A percentile compares a stretch with the other conserved stretches of the same genome.
These are phyloP conservation scores for Phaethon lepturus DNA, from an alignment of 2,113 vertebrate genomes.

Conservation along the genomic window DNA sequence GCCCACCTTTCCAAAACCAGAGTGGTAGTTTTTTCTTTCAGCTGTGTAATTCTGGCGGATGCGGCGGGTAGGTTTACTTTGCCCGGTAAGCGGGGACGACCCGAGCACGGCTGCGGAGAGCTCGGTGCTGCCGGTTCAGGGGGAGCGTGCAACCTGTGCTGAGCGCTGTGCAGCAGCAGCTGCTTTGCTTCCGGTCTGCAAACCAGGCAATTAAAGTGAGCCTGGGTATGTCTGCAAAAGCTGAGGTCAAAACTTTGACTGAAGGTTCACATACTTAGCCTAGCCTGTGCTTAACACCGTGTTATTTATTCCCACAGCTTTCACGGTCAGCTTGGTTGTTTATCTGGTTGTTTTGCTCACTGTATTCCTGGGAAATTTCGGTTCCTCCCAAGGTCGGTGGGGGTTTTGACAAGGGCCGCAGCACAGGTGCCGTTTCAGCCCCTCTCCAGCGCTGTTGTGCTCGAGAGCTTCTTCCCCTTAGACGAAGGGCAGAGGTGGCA, in stretches of 20 bases:
- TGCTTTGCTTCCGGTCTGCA: background rate
- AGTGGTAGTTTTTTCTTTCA: background rate
- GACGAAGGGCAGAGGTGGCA: background rate
- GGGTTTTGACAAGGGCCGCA: background rate
- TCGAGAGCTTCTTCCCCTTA: background rate
- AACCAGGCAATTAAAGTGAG: background rate
- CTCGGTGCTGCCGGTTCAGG: accelerated
- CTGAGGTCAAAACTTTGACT: conserved; percentile 54
- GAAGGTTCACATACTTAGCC: conserved; percentile 48
- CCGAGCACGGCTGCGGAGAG: background rate
- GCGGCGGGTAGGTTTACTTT: background rate
- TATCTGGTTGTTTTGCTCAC: background rate
- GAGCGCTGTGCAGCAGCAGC: background rate
- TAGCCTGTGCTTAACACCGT: conserved; percentile 41
- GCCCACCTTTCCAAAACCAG: background rate
- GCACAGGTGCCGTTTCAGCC: background rate
- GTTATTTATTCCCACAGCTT: conserved; percentile 57
- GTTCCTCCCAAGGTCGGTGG: background rate
- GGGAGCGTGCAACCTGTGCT: background rate
- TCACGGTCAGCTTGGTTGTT: conserved; percentile 33
- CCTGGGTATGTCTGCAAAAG: background rate
- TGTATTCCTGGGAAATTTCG: background rate
- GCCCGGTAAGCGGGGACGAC: accelerated
- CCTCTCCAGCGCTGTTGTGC: background rate
- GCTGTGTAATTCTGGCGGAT: background rate